phyloP scores from a whole-genome alignment of 2,113 vertebrate genomes.

The Chaetorhynchus papuensis region DNA sequence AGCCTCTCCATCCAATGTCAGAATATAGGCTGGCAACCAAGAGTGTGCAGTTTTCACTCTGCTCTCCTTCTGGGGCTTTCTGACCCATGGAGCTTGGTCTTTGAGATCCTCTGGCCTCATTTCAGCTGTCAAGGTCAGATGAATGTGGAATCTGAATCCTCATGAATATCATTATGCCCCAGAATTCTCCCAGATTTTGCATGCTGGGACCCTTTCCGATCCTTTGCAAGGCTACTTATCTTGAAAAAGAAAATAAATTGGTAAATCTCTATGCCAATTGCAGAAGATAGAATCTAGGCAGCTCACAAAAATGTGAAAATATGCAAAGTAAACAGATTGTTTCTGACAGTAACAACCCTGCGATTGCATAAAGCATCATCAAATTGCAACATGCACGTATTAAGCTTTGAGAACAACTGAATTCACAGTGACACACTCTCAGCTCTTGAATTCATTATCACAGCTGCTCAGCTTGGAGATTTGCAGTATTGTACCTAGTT shows the following conservation, averaged over 20 bases:
- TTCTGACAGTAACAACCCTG: slow-evolving; percentile 60
- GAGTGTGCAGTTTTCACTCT: neutral
- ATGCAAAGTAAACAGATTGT: slow-evolving; percentile 55
- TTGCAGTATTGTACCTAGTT: neutral
- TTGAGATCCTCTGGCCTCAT: neutral
- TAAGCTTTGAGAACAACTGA: slow-evolving; percentile 52
- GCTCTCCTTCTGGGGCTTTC: neutral
- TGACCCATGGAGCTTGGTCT: neutral
- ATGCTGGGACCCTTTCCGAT: slow-evolving; percentile 20
- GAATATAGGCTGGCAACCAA: neutral
- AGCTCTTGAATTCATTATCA: slow-evolving; percentile 61
- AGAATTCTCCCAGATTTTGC: slow-evolving; percentile 51
- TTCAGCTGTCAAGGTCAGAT: slow-evolving; percentile 28
- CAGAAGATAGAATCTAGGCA: slow-evolving; percentile 31
- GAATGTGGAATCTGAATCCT: slow-evolving; percentile 20
- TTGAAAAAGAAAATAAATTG: slow-evolving; percentile 63
- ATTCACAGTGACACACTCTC: slow-evolving; percentile 41
- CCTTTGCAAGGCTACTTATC: slow-evolving; percentile 42
- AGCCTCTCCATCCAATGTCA: neutral
- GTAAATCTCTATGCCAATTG: slow-evolving; percentile 58
- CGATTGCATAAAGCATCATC: slow-evolving; percentile 65
- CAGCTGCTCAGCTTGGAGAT: slow-evolving; percentile 26
- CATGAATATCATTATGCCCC: slow-evolving; percentile 50
- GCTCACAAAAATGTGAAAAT: slow-evolving; percentile 52
- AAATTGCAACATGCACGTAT: slow-evolving; percentile 56